A percentile compares a stretch with the other conserved stretches of the same genome.
Evolutionary conservation across 2,113 vertebrate species (phyloP).

Genomic region (Trachemys scripta): DNA sequence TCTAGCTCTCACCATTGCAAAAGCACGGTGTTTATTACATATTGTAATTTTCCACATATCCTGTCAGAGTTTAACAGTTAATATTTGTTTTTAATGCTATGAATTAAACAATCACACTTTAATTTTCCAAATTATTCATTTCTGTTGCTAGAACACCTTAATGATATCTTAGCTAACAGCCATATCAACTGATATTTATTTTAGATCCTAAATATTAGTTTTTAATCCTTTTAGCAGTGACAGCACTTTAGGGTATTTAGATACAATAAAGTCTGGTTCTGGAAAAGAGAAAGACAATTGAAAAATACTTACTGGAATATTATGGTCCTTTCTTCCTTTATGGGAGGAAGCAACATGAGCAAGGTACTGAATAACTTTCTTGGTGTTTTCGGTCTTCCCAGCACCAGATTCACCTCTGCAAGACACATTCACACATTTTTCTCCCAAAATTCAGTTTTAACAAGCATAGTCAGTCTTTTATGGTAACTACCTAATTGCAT

Average conservation of each 20-base stretch:
- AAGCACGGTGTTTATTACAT: neutral
- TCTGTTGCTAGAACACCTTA: neutral
- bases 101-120: neutral
- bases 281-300: neutral
- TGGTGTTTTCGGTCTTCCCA: slow-evolving; percentile 98
- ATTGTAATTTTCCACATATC: neutral
- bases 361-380: slow-evolving; percentile 99
- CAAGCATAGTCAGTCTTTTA: neutral
- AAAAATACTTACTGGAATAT: slow-evolving; percentile 92
- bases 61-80: neutral
- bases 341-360: slow-evolving; percentile 98
- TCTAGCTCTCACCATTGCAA: neutral
- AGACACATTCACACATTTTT: slow-evolving; percentile 55
- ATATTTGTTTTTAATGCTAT: neutral
- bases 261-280: neutral
- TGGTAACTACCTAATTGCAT: neutral
- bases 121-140: neutral
- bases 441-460: neutral
- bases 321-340: slow-evolving; percentile 98
- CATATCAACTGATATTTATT: neutral
- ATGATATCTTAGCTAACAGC: neutral
- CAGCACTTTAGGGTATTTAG: neutral
- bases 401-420: slow-evolving; percentile 97
- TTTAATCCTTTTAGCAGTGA: neutral
- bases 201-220: neutral